These are phyloP conservation scores for Candidula unifasciata DNA, from an alignment of 2,888 invertebrate genomes.

Conservation along the genomic window DNA sequence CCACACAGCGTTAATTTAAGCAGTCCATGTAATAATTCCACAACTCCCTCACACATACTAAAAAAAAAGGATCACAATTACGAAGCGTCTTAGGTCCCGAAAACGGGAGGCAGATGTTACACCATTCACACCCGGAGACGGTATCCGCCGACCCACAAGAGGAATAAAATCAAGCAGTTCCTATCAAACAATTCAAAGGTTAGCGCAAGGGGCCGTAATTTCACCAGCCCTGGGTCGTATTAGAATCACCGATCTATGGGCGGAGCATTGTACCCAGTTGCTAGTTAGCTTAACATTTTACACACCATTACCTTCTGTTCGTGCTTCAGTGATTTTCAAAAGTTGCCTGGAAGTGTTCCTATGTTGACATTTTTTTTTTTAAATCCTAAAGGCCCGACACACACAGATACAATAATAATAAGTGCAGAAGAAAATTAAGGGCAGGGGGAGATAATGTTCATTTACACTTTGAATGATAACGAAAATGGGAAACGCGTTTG, in stretches of 20 bases:
- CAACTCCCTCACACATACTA: no score
- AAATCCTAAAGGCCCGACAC: background rate
- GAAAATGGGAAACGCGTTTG: background rate
- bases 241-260: background rate
- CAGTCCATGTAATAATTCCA: no score
- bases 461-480: background rate
- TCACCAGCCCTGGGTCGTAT: background rate
- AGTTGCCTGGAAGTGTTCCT: constrained; percentile 10
- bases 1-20: no score
- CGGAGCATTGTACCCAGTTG: constrained; percentile 25
- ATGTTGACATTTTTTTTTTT: background rate
- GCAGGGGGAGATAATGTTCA: background rate
- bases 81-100: no score
- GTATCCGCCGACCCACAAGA: no score
- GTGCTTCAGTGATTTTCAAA: constrained; percentile 15
- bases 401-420: background rate
- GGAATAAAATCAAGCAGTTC: background rate
- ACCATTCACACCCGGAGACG: background rate
- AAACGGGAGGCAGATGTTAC: constrained; percentile 1
- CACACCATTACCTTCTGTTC: constrained; percentile 40
- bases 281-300: constrained; percentile 47
- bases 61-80: no score
- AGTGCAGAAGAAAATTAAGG: background rate
- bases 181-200: background rate
- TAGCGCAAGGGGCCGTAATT: background rate